Base-by-base conservation (phyloP, 1,140 invertebrate species). In the Macrobrachium rosenbergii region DNA sequence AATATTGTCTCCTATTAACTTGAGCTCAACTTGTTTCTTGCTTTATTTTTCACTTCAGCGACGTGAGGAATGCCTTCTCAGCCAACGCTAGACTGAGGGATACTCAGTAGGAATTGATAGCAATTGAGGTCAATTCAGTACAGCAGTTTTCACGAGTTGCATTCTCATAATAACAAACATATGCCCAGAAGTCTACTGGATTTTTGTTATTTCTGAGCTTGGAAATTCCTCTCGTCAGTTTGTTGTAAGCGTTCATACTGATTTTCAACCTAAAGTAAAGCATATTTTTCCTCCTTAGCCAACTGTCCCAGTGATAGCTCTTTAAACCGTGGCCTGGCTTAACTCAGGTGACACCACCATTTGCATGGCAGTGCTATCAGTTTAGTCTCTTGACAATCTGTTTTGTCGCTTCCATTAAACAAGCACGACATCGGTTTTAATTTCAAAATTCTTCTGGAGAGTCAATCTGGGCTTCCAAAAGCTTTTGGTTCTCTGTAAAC, bases 281-380 rank as follows among this genome's bases (percentile, higher is more conserved):
- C 69, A 73, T 23, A 73, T 2, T 73, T 73, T 73, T 73, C 69
- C 69, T 73, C 3, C 69, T 73, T 73, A 73, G 69, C 8, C 69
- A 73, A 73, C 67, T 72, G 67, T 21, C n/a, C 67, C 67, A 72
- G 37, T 72, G 67, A 21, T 72, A 72, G 67, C n/a, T 12, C 67
- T 21, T 37, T 73, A 37, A 73, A 73, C 37, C 69, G 69, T 73
- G 69, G 21, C 69, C 37, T 73, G 69, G 37, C 69, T 73, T 73
- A 37, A 73, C 69, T 73, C 3, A 73, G 69, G 69, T 37, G 37
- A 23, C 2, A 23, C 14, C n/a, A 12, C 37, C 69, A 73, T 73
- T 73, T 73, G 14, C 69, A 73, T 73, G 69, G 69, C 37, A 73
- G 69, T 73, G 14, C 37, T 5, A 3, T 37, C 28, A 37, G 67